Evolutionary conservation across 1,140 invertebrate genomes (phyloP), one percentile per base, ranked within the genome.

Genomic region (Drosophila micromelanica): DNA sequence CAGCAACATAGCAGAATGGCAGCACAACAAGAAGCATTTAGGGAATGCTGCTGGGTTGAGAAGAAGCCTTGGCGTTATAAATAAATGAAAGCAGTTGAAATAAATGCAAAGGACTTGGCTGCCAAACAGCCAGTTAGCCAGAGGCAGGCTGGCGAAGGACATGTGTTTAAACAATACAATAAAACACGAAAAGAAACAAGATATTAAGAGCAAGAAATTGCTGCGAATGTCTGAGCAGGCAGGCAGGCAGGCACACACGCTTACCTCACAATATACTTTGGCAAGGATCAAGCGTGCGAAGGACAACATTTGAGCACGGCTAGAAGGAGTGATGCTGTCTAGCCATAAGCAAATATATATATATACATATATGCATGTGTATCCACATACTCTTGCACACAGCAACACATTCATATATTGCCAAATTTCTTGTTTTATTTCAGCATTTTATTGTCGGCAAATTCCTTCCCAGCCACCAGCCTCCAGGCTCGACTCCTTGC

Each of bases 361-460:
- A 40, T 40, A 30, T 62, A 40, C 65, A 73, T 65, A 61, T 42
- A n/a, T n/a, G n/a, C n/a, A n/a, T n/a, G n/a, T n/a, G n/a, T n/a
- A 63, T 20, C 67, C 42, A 64, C 32, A 35, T 17, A 32, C 49
- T 55, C 55, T 48, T 37, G 46, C 38, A 48, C 43, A 69, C 45
- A 45, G 23, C 61, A 20, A 43, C 12, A 45, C 8, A 17, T 9
- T 12, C 12, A 48, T 32, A 13, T 40, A 9, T 62, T 49, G 27
- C 54, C 37, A 63, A 76, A 87, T 80, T 89, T 89, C 84, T 89
- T 84, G 84, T 89, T 89, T 89, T 89, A 89, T 89, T 89, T 89
- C 67, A 46, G 56, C 65, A 80, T 80, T 82, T 82, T 81, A 82
- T 81, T 82, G 79, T 82, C 45, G 59, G 56, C 49, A 77, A 79